These are phyloP conservation scores for Bufo bufo DNA, from an alignment of 2,113 vertebrate species.

Conservation along the genomic window DNA sequence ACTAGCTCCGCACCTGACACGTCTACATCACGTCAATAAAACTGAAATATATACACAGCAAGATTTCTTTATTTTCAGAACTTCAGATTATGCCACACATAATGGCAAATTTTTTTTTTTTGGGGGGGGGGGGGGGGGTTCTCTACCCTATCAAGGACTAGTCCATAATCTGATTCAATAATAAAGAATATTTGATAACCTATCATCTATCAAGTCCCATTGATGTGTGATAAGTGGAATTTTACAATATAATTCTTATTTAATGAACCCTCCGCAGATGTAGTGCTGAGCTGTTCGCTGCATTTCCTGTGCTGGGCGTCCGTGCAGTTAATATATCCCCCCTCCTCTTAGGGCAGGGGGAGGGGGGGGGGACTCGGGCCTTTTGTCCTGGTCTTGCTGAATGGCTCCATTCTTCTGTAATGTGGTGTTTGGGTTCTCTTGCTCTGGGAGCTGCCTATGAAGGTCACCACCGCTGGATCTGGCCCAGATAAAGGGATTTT, in stretches of 20 bases:
- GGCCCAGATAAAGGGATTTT: constrained; percentile 47
- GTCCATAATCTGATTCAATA: not conserved
- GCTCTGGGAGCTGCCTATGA: constrained; percentile 32
- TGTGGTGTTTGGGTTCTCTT: constrained; percentile 51
- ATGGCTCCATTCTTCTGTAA: constrained; percentile 53
- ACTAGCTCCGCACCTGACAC: too few species aligned
- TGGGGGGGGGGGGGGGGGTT: too few species aligned
- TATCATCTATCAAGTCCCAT: not conserved
- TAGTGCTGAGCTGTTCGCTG: not conserved
- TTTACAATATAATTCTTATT: not conserved
- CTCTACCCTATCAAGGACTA: too few species aligned
- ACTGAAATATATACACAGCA: too few species aligned
- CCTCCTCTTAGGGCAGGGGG: not conserved
- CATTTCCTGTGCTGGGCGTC: not conserved
- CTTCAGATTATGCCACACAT: too few species aligned
- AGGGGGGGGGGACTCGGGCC: not conserved
- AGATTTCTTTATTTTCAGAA: too few species aligned
- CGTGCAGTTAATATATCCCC: constrained; percentile 25
- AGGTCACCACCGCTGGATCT: constrained; percentile 41
- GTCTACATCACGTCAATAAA: too few species aligned
- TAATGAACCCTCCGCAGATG: not conserved
- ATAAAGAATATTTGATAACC: not conserved
- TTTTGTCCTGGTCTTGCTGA: constrained; percentile 41
- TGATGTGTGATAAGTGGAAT: not conserved
- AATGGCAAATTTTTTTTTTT: too few species aligned